Base-by-base conservation (phyloP, 1,140 invertebrate species). In the Wiebesia pumilae region DNA sequence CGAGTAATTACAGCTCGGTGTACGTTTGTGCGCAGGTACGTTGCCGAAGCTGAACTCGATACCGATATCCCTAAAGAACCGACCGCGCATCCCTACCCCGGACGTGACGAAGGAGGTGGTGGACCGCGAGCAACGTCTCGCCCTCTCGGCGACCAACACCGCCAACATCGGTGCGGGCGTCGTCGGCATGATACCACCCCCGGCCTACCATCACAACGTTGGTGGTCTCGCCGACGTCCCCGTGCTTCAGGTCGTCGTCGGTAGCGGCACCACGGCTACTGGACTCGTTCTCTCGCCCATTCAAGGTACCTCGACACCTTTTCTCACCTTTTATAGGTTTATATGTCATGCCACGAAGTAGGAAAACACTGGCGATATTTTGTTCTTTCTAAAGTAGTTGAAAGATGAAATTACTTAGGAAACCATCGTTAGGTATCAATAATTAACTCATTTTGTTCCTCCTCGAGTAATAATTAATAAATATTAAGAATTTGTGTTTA, bases 81-180 rank as follows among this genome's bases (percentile, higher is more conserved):
- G 97, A 77, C 97, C 97, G 1, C 94, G 97, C 71, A 97, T 98
- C 83, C 97, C 97, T 43, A 98, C 97, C 4, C 97, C 97, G 0
- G 97, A 98, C 91, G 97, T 97, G 1, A 96, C 96, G 24, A 97
- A 97, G 91, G 97, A 97, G 91, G 94, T 96, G 16, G 93, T 95
- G 58, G 96, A 97, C 88, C 94, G 96, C 88, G 96, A 97, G 88
- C 95, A 95, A 87, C 94, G 95, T 77, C 91, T 96, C 40, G 94
- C 94, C 79, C 84, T 94, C 71, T 93, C 94, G 47, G 94, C 91
- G 38, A 93, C 91, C 88, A 95, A 92, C 93, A 94, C 93, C 78
- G 91, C 93, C 75, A 94, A 93, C 85, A 93, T 94, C 87, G 92
- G 94, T 27, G 94, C 95, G 89, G 95, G 95, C 43, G 95, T 97